Base-by-base conservation (phyloP, 2,888 invertebrate genomes). In the Anthrax anthrax region DNA sequence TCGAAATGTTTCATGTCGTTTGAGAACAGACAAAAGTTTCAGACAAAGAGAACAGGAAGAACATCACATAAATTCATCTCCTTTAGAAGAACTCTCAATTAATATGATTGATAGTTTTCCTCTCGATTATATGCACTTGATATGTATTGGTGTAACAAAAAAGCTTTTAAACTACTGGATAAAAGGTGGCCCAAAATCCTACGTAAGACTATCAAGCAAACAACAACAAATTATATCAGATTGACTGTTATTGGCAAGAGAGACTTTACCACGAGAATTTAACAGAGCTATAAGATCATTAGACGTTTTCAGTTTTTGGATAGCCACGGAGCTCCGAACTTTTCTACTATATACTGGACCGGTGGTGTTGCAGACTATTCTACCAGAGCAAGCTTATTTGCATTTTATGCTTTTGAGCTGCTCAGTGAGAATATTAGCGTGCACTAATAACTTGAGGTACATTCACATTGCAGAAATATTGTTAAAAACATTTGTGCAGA, bases 331-430 rank as follows among this genome's bases (percentile, higher is more conserved):
- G 49, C 55, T 36, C 41, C 47, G 54, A 18, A 43, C 44, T 13
- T 55, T 56, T 49, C 37, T 56, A 18, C 43, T 48, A 18, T 55
- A 56, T 34, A 38, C 49, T 2, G 51, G 55, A 37, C 46, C 54
- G 12, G 41, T 55, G 1, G 51, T 54, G 18, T 41, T 55, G 13
- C 46, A 49, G 42, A 37, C 52, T 17, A 41, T 49, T 29, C 37
- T 53, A 17, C 14, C 32, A 9, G 1, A 14, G 16, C 51, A 51
- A 10, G 48, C 46, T 16, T 52, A 44, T 39, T 12, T 18, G 18
- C 55, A 57, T 41, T 58, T 56, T 47, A 32, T 56, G 19, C 18
- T 10, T 9, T 36, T 57, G 3, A 54, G 47, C 44, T 56, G 56
- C 27, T 52, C 46, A 14, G 47, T 56, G 6, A 51, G 42, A 36